Evolutionary conservation across 1,140 invertebrate species (phyloP), one percentile per base, ranked within the genome.

Genomic region (Nixonia krombeini): DNA sequence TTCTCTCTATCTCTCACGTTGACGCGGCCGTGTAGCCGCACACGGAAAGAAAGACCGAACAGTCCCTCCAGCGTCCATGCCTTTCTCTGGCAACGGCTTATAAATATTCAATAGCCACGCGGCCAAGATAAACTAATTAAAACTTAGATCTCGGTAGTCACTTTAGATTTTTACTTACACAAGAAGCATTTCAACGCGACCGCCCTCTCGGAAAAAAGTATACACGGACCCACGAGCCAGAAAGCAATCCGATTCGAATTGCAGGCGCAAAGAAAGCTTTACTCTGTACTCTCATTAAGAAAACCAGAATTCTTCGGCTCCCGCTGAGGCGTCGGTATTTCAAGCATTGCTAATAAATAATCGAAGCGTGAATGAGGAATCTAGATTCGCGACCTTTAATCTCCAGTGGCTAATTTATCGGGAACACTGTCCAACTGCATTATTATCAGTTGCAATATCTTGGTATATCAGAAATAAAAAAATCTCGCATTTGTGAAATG

Each of bases 81-180:
- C 29, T 58, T 46, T 70, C 62, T 56, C 55, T 61, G 53, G 59
- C 67, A 62, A 44, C 73, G 72, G 78, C 81, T 85, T 81, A 85
- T 85, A 85, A 85, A 85, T 85, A 85, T 85, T 85, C 84, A 85
- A 85, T 85, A 84, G 82, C 83, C 83, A 85, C 81, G 83, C 84
- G 83, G 82, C 82, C 80, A 85, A 85, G 83, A 85, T 85, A 85
- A 85, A 85, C 84, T 85, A 85, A 85, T 85, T 85, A 85, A 85
- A 85, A 85, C 84, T 85, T 85, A 84, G 84, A 85, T 84, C 82
- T 85, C 80, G 82, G 83, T 85, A 85, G 82, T 84, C 81, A 85
- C 83, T 85, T 85, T 85, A 84, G 82, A 85, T 85, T 85, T 85
- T 85, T 85, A 85, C 84, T 85, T 85, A 85, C 84, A 85, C 82